These are phyloP conservation scores for Busseola fusca DNA, from an alignment of 2,888 invertebrate genomes.

Conservation along the genomic window DNA sequence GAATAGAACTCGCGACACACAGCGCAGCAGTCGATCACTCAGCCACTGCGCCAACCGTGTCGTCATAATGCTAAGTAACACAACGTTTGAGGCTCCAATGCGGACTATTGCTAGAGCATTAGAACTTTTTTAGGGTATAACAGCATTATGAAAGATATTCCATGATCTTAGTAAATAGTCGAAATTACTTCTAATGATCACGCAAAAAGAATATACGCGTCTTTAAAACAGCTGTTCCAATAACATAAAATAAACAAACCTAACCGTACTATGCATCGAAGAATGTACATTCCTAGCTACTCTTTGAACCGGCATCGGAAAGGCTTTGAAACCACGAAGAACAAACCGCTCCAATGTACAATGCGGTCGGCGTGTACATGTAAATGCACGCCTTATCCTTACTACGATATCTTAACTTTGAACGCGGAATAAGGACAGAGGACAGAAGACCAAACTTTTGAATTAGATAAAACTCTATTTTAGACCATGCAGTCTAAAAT, in stretches of 20 bases:
- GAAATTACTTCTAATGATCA: neutral
- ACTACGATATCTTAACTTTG: slow-evolving; percentile 37
- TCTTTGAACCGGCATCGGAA: slow-evolving; percentile 28
- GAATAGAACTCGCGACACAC: too few species aligned
- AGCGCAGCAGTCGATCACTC: too few species aligned
- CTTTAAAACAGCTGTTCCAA: slow-evolving; percentile 8
- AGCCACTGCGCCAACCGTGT: too few species aligned
- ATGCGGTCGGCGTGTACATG: slow-evolving; percentile 45
- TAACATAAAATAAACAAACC: slow-evolving; percentile 4
- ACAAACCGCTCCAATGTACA: slow-evolving; percentile 39
- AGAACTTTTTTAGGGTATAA: neutral
- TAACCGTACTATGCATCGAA: slow-evolving; percentile 27
- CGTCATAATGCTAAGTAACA: neutral
- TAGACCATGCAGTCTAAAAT: too few species aligned
- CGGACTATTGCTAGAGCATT: neutral
- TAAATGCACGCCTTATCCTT: slow-evolving; percentile 48
- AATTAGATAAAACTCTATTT: too few species aligned
- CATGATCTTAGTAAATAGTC: neutral
- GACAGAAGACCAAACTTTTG: slow-evolving; percentile 16
- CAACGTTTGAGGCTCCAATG: neutral
- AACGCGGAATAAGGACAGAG: neutral
- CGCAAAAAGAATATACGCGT: neutral
- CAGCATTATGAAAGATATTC: neutral
- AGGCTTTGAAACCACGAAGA: slow-evolving; percentile 28
- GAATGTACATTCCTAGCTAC: slow-evolving; percentile 38